A percentile compares a stretch with the other conserved stretches of the same genome.
Conservation (phyloP, 2,113 vertebrate species). For the Crotophaga sulcirostris region DNA sequence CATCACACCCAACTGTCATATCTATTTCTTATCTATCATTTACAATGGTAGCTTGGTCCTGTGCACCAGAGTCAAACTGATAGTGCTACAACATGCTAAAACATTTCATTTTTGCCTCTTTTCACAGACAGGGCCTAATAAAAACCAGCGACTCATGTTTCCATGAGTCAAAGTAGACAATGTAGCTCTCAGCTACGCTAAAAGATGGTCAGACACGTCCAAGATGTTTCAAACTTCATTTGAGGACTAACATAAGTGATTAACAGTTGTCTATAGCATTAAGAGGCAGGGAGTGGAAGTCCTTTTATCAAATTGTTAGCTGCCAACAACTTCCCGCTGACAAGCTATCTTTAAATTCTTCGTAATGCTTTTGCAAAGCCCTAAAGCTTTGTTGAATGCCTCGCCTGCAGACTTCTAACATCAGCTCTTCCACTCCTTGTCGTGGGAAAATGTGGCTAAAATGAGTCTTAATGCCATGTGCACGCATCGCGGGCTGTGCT, state of each 20-base stretch:
- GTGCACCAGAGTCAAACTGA: neutral
- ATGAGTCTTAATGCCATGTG: fast-evolving
- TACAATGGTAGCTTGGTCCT: neutral
- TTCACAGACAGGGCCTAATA: neutral
- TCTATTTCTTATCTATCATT: neutral
- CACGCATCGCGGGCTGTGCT: fast-evolving
- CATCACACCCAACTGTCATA: too few species aligned
- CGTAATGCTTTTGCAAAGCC: slow-evolving; percentile 44
- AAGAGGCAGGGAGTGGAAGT: slow-evolving; percentile 49
- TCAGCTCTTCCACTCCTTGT: neutral
- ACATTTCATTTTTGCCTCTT: neutral
- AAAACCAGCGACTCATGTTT: neutral
- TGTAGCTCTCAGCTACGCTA: neutral
- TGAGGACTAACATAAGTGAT: slow-evolving; percentile 64
- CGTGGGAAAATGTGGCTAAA: neutral
- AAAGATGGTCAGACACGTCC: slow-evolving; percentile 37
- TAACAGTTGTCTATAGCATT: slow-evolving; percentile 60
- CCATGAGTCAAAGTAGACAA: neutral
- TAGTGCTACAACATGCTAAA: neutral
- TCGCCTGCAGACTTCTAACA: neutral
- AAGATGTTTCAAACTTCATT: slow-evolving; percentile 59
- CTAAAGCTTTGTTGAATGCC: slow-evolving; percentile 15
- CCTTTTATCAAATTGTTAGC: slow-evolving; percentile 57
- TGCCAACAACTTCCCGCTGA: slow-evolving; percentile 51
- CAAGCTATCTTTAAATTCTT: slow-evolving; percentile 45